Conservation (phyloP, 2,888 invertebrate genomes). For the Fragum whitleyi region DNA sequence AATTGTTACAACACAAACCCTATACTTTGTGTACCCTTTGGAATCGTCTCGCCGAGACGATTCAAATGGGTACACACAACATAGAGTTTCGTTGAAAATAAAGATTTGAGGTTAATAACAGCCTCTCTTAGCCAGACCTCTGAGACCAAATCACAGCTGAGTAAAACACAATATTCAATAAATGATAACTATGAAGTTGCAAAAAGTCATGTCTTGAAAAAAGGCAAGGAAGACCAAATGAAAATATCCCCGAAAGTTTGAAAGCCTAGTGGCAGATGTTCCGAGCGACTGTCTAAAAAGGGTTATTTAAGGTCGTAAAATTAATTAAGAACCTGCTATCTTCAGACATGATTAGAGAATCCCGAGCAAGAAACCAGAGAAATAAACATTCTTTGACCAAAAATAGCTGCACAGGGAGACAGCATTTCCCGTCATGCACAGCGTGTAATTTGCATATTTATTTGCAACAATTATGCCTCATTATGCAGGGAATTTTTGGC, state of each 20-base stretch:
- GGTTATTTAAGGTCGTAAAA: slow-evolving; percentile 22
- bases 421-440: neutral
- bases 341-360: neutral
- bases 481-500: slow-evolving; percentile 2
- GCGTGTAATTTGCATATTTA: slow-evolving; percentile 22
- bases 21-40: no score
- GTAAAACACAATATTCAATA: no score
- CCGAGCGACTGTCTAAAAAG: neutral
- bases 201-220: neutral
- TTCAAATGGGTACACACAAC: no score
- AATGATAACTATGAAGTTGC: no score
- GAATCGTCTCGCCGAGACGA: no score
- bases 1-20: no score
- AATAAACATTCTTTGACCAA: slow-evolving; percentile 15
- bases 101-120: no score
- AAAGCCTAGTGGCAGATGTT: slow-evolving; percentile 13
- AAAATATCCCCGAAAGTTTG: neutral
- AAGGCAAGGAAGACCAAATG: slow-evolving; percentile 1
- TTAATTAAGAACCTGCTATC: slow-evolving; percentile 23
- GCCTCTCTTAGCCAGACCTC: no score
- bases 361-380: neutral
- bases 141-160: no score
- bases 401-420: slow-evolving; percentile 1
- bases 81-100: no score
- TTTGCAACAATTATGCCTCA: slow-evolving; percentile 23